Percentiles rank a stretch among this genome's conserved stretches.
phyloP scores from a whole-genome alignment of 2,888 invertebrate genomes.

The Dioctria rufipes region DNA sequence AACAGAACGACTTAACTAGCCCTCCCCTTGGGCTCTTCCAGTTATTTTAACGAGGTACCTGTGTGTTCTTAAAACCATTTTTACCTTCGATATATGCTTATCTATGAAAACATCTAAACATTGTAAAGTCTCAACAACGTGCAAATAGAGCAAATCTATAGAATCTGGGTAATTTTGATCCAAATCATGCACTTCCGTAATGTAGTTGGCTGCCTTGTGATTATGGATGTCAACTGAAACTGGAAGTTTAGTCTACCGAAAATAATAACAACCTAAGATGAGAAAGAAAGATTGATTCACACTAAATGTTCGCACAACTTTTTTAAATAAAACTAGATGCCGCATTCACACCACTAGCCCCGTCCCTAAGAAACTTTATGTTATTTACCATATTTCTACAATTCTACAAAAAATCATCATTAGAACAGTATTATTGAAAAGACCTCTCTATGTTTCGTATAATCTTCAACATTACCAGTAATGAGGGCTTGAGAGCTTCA shows the following conservation, averaged over 20 bases:
- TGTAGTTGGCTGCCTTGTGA: conserved; percentile 76
- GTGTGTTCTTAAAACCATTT: conserved; percentile 72
- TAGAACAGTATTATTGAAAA: conserved; percentile 76
- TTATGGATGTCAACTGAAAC: conserved; percentile 77
- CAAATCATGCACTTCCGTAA: conserved; percentile 73
- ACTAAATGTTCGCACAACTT: too few species aligned
- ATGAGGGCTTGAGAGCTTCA: conserved; percentile 71
- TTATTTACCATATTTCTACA: conserved; percentile 72
- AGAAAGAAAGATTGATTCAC: too few species aligned
- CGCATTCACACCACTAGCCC: conserved; percentile 77
- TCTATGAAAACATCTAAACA: conserved; percentile 81
- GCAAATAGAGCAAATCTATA: conserved; percentile 85
- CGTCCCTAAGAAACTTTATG: conserved; percentile 77
- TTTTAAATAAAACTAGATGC: too few species aligned
- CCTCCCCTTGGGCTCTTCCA: too few species aligned
- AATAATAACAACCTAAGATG: too few species aligned
- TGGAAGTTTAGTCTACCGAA: conserved; percentile 78
- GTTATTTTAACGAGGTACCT: conserved; percentile 85
- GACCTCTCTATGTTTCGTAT: conserved; percentile 61
- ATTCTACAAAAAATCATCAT: too few species aligned
- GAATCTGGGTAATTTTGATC: conserved; percentile 74
- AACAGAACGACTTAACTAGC: too few species aligned
- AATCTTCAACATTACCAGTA: conserved; percentile 52
- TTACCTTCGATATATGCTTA: conserved; percentile 76
- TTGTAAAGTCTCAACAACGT: conserved; percentile 81